These are phyloP conservation scores for Mesocricetus auratus DNA, from an alignment of 2,113 vertebrate genomes.

Conservation along the genomic window DNA sequence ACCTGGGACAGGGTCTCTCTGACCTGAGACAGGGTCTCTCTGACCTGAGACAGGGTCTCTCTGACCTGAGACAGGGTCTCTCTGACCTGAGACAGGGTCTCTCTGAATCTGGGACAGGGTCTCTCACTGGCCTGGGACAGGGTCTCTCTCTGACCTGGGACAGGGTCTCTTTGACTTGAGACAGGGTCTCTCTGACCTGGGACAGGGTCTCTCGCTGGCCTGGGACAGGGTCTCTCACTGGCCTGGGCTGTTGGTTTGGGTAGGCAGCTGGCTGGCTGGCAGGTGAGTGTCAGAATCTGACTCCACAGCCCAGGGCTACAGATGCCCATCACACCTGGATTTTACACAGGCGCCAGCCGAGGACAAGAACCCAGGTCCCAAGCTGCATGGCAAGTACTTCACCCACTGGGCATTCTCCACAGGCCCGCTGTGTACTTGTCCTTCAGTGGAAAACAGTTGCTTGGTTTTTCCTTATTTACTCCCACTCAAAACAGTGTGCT, in stretches of 20 bases:
- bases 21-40: too few species aligned
- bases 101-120: too few species aligned
- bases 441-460: neutral
- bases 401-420: neutral
- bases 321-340: neutral
- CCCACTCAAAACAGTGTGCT: neutral
- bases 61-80: too few species aligned
- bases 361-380: neutral
- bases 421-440: neutral
- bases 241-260: neutral
- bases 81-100: too few species aligned
- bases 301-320: neutral
- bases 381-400: neutral
- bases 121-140: too few species aligned
- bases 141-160: too few species aligned
- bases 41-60: too few species aligned
- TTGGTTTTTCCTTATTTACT: slow-evolving; percentile 42
- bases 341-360: neutral
- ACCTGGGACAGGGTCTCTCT: too few species aligned
- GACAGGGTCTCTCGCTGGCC: too few species aligned
- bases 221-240: neutral
- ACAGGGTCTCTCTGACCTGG: too few species aligned
- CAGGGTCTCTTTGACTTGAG: too few species aligned
- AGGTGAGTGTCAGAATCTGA: neutral
- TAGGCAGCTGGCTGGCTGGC: neutral